These are phyloP conservation scores for Baronia brevicornis DNA, from an alignment of 2,888 invertebrate species.

Conservation along the genomic window DNA sequence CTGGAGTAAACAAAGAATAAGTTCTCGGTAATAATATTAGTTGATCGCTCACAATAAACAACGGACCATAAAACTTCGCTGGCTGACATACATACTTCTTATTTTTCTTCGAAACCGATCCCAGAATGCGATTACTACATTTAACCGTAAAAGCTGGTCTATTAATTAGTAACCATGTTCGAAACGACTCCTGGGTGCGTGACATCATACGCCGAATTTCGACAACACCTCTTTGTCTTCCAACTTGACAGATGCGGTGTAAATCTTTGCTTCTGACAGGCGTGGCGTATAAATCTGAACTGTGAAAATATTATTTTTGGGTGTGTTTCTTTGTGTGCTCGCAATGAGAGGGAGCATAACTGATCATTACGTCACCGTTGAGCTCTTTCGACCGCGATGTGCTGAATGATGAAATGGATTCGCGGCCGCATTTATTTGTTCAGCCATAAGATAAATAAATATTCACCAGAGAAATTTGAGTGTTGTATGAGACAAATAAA, in stretches of 20 bases:
- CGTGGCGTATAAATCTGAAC: constrained; percentile 50
- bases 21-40: constrained; percentile 39
- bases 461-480: constrained; percentile 39
- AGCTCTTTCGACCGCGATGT: constrained; percentile 37
- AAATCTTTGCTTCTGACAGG: constrained; percentile 62
- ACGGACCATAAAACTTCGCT: constrained; percentile 47
- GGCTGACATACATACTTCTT: constrained; percentile 49
- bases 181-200: constrained; percentile 33
- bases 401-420: constrained; percentile 61
- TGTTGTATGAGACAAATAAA: too few species aligned
- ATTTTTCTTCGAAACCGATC: constrained; percentile 56
- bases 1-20: constrained; percentile 45
- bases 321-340: constrained; percentile 35
- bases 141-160: constrained; percentile 51
- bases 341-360: constrained; percentile 11
- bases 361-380: constrained; percentile 17
- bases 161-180: constrained; percentile 51
- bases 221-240: constrained; percentile 64
- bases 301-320: constrained; percentile 56
- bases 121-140: constrained; percentile 35
- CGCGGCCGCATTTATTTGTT: constrained; percentile 59
- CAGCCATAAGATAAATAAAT: constrained; percentile 56
- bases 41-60: constrained; percentile 46
- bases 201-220: constrained; percentile 61
- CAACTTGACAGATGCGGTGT: constrained; percentile 55